A percentile compares a stretch with the other conserved stretches of the same genome.
Conservation (phyloP, 2,797 vertebrate genomes). For the Falco concolor region DNA sequence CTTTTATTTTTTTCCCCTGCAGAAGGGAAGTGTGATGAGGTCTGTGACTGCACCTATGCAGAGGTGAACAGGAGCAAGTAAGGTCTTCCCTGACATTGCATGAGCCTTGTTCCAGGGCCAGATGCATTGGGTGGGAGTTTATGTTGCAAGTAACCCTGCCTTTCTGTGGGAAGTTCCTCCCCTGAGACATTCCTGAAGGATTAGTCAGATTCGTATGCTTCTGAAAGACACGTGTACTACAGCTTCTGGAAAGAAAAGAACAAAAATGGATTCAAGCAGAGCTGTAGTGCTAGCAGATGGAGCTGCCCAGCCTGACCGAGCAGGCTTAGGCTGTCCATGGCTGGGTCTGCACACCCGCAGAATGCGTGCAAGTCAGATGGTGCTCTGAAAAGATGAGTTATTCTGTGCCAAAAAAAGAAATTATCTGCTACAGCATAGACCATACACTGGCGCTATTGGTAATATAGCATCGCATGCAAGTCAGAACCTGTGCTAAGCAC, state of each 20-base stretch:
- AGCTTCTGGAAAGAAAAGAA: not conserved
- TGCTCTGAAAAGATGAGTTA: not conserved
- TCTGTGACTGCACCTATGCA: slow-evolving; percentile 76
- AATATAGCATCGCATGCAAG: accelerated
- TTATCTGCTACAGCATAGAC: not conserved
- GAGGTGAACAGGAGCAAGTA: slow-evolving; percentile 77
- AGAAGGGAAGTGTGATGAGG: slow-evolving; percentile 70
- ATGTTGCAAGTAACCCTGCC: not conserved
- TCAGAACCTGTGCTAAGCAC: not conserved
- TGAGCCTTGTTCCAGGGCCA: not conserved
- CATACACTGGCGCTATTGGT: not conserved
- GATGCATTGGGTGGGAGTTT: not conserved
- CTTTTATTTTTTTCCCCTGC: not conserved
- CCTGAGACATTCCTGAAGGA: not conserved
- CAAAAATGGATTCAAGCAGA: not conserved
- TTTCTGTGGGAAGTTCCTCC: slow-evolving; percentile 32
- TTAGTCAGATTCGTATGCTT: slow-evolving; percentile 1
- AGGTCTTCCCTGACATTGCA: slow-evolving; percentile 29
- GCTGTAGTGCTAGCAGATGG: not conserved
- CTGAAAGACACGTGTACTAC: not conserved
- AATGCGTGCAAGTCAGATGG: not conserved
- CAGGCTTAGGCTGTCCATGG: not conserved
- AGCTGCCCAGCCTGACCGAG: not conserved
- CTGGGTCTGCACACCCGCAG: not conserved
- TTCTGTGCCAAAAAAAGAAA: not conserved